Percentiles rank a stretch among this genome's conserved stretches.
These are phyloP conservation scores for Gyrodactylus salaris DNA, from an alignment of 1,140 invertebrate genomes.

Conservation along the genomic window DNA sequence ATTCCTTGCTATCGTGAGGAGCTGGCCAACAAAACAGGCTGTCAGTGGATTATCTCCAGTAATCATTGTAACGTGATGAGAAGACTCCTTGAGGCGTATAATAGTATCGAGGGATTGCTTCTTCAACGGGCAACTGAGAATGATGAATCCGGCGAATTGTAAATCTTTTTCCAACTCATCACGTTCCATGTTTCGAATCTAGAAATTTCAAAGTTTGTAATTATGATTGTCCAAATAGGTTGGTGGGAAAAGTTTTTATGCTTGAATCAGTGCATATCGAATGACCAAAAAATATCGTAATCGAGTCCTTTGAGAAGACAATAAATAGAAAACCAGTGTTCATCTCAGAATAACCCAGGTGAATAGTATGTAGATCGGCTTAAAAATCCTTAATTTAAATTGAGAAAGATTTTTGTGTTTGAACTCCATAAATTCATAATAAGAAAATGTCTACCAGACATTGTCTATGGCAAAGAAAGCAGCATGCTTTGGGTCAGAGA, in stretches of 20 bases:
- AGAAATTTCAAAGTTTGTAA: conserved; percentile 7
- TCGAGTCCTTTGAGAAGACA: no score
- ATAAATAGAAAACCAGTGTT: no score
- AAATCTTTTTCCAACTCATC: conserved; percentile 55
- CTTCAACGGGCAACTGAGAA: conserved; percentile 88
- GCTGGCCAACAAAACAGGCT: conserved; percentile 81
- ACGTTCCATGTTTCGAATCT: conserved; percentile 41
- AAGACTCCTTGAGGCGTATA: conserved; percentile 55
- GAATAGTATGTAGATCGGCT: no score
- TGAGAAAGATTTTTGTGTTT: no score
- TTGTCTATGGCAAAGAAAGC: no score
- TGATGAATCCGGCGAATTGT: conserved; percentile 76
- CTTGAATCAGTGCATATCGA: background rate
- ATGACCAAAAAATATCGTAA: no score
- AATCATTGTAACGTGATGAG: conserved; percentile 72
- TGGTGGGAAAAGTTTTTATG: background rate
- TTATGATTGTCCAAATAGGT: background rate
- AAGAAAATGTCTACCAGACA: no score
- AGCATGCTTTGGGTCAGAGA: no score
- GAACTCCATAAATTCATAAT: no score
- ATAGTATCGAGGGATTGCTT: conserved; percentile 63
- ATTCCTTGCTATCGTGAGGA: conserved; percentile 46
- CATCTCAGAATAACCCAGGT: no score
- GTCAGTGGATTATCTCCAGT: conserved; percentile 95
- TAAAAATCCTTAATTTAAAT: no score